Percentiles rank a stretch among this genome's conserved stretches.
phyloP scores from a whole-genome alignment of 2,113 vertebrate species.

The Helogale parvula region DNA sequence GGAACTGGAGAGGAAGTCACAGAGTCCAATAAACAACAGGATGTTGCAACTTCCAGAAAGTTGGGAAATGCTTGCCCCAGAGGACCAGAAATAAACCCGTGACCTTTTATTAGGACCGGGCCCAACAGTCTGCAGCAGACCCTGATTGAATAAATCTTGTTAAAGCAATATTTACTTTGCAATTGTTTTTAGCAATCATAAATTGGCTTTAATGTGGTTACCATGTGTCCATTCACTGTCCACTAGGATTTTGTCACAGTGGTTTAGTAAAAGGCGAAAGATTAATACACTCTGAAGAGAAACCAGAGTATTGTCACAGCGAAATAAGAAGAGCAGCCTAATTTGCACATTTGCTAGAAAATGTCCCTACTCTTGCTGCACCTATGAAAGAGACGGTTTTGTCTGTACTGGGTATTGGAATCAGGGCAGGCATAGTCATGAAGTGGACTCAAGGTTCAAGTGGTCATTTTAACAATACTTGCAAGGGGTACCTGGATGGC shows the following conservation, averaged over 20 bases:
- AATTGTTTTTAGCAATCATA: neutral
- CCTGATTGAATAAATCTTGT: neutral
- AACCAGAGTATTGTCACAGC: too few relatives aligned
- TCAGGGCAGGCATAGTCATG: rapidly evolving
- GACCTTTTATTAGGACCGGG: neutral
- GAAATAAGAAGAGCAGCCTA: neutral
- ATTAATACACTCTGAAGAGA: too few relatives aligned
- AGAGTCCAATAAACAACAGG: neutral
- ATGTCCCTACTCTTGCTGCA: conserved; percentile 26
- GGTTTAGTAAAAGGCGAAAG: conserved; percentile 33
- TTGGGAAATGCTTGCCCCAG: neutral
- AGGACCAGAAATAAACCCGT: neutral
- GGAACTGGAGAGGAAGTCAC: conserved; percentile 6
- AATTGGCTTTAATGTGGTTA: neutral
- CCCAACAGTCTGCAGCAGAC: neutral
- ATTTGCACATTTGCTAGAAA: conserved; percentile 43
- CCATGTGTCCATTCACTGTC: neutral
- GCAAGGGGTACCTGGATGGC: neutral
- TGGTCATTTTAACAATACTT: neutral
- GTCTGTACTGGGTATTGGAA: neutral
- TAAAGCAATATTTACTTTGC: neutral
- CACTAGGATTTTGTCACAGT: conserved; percentile 55
- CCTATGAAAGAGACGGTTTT: conserved; percentile 61
- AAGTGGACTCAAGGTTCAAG: neutral
- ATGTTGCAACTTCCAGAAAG: neutral